Conservation (phyloP, 2,888 invertebrate species). For the Chaetogeoica ovagalla region DNA sequence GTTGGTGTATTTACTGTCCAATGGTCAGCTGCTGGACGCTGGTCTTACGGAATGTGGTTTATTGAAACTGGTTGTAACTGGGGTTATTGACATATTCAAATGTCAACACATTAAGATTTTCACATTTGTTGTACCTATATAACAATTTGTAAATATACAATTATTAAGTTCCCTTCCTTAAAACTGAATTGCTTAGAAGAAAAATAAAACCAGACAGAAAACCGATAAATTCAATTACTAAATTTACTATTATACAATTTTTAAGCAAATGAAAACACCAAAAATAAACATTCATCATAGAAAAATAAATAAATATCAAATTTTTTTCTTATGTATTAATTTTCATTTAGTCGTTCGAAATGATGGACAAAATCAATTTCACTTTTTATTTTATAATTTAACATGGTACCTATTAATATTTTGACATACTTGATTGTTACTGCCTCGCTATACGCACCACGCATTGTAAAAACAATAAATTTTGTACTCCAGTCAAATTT, state of each 20-base stretch:
- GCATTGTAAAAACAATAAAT: no score
- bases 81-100: slow-evolving; percentile 48
- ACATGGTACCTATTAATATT: no score
- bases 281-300: no score
- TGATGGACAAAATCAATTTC: background rate
- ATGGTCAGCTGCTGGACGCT: slow-evolving; percentile 27
- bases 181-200: no score
- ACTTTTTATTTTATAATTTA: background rate
- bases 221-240: no score
- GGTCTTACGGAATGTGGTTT: slow-evolving; percentile 49
- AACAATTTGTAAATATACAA: background rate
- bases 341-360: background rate
- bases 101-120: slow-evolving; percentile 30
- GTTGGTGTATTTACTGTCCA: background rate
- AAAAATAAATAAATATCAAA: no score
- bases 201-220: no score
- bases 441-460: no score
- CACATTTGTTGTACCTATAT: background rate
- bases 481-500: no score
- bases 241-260: no score
- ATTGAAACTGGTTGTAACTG: slow-evolving; percentile 30
- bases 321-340: background rate
- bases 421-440: no score
- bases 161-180: background rate
- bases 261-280: no score